These are phyloP conservation scores for Quiscalus mexicanus DNA, from an alignment of 2,113 vertebrate genomes.

Conservation along the genomic window DNA sequence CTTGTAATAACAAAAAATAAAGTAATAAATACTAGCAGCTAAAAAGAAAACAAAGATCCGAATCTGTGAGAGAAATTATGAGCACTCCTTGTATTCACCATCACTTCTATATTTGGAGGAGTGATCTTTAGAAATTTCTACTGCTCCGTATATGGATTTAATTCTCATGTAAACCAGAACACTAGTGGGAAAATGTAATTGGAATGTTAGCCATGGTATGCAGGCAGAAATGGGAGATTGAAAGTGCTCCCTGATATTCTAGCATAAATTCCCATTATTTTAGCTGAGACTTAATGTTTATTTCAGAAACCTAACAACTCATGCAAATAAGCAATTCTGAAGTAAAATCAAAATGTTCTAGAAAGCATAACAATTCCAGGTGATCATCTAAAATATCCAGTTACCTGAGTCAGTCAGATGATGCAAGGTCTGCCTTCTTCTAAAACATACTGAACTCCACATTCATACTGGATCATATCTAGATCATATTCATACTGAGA, in stretches of 20 bases:
- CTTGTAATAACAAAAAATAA: not conserved
- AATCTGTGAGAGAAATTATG: not conserved
- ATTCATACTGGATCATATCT: not conserved
- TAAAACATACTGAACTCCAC: not conserved
- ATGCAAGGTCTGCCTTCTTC: not conserved
- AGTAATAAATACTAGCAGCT: not conserved
- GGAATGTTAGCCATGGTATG: not conserved
- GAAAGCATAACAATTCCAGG: not conserved
- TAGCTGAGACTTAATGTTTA: not conserved
- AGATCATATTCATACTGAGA: not conserved
- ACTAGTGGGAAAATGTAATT: fast-evolving
- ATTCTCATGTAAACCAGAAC: not conserved
- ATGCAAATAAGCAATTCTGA: not conserved
- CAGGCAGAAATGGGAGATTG: not conserved
- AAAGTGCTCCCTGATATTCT: not conserved
- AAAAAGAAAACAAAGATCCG: not conserved
- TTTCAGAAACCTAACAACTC: not conserved
- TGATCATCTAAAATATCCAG: not conserved
- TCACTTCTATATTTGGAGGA: not conserved
- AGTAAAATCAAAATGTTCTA: not conserved
- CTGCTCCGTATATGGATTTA: not conserved
- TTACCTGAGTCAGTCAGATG: not conserved
- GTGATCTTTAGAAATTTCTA: not conserved
- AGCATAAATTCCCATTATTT: not conserved
- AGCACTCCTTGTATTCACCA: not conserved